Evolutionary conservation across 2,888 invertebrate genomes (phyloP).

Genomic region (Slavum lentiscoides): DNA sequence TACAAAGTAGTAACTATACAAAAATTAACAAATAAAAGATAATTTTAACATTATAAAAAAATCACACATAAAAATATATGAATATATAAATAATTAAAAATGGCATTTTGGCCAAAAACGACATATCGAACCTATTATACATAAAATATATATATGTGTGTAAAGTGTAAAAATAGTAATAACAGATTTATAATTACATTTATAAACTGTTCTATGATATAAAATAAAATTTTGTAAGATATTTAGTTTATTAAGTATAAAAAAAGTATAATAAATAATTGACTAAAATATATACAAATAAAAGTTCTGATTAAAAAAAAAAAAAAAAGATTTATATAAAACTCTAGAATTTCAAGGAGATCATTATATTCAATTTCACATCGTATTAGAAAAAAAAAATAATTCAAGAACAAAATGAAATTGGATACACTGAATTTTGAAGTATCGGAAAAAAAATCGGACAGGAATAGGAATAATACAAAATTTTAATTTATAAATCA

Average conservation of each 20-base stretch:
- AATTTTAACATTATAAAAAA: conserved; percentile 14
- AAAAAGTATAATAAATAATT: conserved; percentile 46
- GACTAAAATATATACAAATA: conserved; percentile 48
- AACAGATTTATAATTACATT: conserved; percentile 6
- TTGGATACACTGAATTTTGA: neutral
- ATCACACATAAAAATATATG: neutral
- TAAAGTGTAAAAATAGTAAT: conserved; percentile 15
- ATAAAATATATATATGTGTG: neutral
- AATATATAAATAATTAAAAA: conserved; percentile 16
- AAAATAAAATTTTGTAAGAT: conserved; percentile 18
- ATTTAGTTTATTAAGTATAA: conserved; percentile 27
- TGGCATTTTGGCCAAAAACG: conserved; percentile 19
- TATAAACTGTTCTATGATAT: conserved; percentile 9
- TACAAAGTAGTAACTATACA: conserved; percentile 4
- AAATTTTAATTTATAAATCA: neutral
- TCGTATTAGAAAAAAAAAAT: neutral
- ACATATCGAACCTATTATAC: neutral
- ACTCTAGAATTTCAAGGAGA: conserved; percentile 16
- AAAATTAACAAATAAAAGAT: conserved; percentile 8
- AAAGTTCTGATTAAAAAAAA: conserved; percentile 22
- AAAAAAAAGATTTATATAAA: conserved; percentile 1
- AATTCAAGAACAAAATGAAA: neutral
- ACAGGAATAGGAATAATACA: neutral
- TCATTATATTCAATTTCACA: conserved; percentile 20
- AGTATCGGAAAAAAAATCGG: neutral